These are phyloP conservation scores for Amphilophus citrinellus DNA, from an alignment of 2,113 vertebrate genomes.

Conservation along the genomic window DNA sequence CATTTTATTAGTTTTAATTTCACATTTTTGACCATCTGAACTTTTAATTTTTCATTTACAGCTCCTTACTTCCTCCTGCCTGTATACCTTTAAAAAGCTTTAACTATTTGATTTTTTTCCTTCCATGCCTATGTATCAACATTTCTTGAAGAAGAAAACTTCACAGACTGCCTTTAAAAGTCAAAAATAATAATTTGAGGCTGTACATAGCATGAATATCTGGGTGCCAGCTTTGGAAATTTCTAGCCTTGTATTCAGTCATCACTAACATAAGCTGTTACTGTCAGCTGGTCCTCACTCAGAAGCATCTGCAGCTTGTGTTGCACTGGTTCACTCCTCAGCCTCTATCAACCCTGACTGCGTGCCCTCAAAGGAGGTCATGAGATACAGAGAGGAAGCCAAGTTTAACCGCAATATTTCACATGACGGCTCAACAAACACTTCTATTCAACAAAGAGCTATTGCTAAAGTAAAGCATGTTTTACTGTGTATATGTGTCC, in stretches of 20 bases:
- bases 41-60: too few species aligned
- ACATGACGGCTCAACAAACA: slow-evolving; percentile 72
- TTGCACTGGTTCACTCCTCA: not conserved
- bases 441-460: slow-evolving; percentile 54
- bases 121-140: not conserved
- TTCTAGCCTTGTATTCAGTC: not conserved
- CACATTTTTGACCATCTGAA: too few species aligned
- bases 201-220: not conserved
- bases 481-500: slow-evolving; percentile 15
- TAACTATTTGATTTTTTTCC: not conserved
- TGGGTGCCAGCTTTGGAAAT: slow-evolving; percentile 16
- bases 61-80: too few species aligned
- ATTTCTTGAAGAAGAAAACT: not conserved
- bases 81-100: too few species aligned
- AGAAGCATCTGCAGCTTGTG: slow-evolving; percentile 2
- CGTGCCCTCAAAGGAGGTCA: slow-evolving; percentile 61
- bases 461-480: slow-evolving; percentile 22
- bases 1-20: too few species aligned
- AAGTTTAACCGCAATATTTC: slow-evolving; percentile 64
- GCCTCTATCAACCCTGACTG: not conserved
- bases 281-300: not conserved
- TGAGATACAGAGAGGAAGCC: slow-evolving; percentile 57
- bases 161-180: too few species aligned
- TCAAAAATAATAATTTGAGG: not conserved
- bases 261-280: not conserved